Evolutionary conservation across 2,888 invertebrate genomes (phyloP), one percentile per base, ranked within the genome.

Genomic region (Myopa tessellatipennis): DNA sequence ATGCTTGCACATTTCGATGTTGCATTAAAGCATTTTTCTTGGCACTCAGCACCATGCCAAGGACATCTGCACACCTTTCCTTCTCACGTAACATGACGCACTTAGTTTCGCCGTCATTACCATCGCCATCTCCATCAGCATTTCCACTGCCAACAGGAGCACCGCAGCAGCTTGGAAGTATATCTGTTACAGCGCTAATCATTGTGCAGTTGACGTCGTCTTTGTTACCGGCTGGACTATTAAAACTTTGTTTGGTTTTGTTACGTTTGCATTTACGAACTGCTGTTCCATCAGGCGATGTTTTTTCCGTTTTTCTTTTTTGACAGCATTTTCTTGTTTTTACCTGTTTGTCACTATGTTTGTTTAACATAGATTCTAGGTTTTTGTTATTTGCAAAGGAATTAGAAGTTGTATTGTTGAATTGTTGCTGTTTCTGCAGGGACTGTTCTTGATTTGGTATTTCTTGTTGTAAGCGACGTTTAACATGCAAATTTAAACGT

Each of bases 401-500:
- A 75, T 79, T 79, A 45, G 45, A 45, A 45, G 45, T 45, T 6
- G 45, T 45, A 45, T 4, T 10, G 7, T 45, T 10, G 45, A 45
- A 5, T 65, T 67, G 67, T 67, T 74, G 40, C 50, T 40, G 78
- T 79, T 79, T 40, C 69, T 69, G 71, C 81, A 83, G 81, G 68
- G 77, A 79, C 10, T 80, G 10, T 0, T 68, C 78, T 16, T 58
- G 69, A 6, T 81, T 77, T 0, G 82, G 78, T 0, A 77, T 40
- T 18, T 83, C 83, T 77, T 88, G 87, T 69, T 87, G 88, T n/a
- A 89, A 74, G 0, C 89, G 85, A 0, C 88, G 85, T 79, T 89
- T 89, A 0, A 89, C 88, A 70, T 89, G 89, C 38, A 87, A 73
- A 81, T 88, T 87, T 4, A 89, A 76, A 0, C 86, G 86, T 18